Conservation (phyloP, 1,140 invertebrate species). For the Euura lappo region DNA sequence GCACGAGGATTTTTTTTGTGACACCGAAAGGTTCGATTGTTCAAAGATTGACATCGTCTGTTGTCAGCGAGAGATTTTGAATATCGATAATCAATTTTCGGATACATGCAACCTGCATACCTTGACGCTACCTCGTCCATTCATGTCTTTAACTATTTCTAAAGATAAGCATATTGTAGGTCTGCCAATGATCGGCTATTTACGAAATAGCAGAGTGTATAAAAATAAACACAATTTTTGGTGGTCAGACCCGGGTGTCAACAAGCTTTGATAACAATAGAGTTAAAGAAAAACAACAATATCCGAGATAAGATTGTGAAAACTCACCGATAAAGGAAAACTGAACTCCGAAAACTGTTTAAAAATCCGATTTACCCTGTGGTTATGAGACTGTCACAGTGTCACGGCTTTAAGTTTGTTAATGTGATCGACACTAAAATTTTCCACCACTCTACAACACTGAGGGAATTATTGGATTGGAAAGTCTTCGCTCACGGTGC, state of each 20-base stretch:
- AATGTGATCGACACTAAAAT: background rate
- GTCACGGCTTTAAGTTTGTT: background rate
- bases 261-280: background rate
- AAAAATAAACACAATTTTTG: constrained; percentile 5
- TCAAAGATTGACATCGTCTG: too few relatives aligned
- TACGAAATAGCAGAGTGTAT: background rate
- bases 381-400: background rate
- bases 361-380: background rate
- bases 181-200: constrained; percentile 6
- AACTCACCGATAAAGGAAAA: background rate
- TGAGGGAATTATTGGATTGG: background rate
- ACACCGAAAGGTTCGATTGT: too few relatives aligned
- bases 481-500: background rate
- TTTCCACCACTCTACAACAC: background rate
- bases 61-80: too few relatives aligned
- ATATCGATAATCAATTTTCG: too few relatives aligned
- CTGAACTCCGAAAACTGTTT: background rate
- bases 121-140: background rate
- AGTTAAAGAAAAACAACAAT: too few relatives aligned
- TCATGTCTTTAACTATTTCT: background rate
- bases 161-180: constrained; percentile 13
- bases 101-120: too few relatives aligned
- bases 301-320: background rate
- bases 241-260: background rate
- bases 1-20: too few relatives aligned